Base-by-base conservation (phyloP, 1,140 invertebrate species). In the Drosophila ercepeae region DNA sequence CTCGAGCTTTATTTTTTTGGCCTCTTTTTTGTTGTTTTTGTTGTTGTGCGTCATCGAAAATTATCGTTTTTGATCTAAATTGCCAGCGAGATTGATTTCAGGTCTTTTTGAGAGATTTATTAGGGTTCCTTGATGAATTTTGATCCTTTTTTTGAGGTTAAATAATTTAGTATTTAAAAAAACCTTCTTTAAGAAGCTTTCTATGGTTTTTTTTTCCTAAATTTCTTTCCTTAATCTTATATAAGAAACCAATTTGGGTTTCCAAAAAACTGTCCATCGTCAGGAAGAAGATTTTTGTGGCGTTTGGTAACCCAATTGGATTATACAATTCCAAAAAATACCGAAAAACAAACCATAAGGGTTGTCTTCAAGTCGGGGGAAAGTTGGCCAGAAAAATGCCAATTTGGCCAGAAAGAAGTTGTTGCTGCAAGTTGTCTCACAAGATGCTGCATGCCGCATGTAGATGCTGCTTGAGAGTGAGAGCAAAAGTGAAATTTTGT, bases 11-110 rank as follows among this genome's bases (percentile, higher is more conserved):
- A 27, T n/a, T 36, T 32, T 46, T 53, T 11, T 48, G 18, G 48
- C n/a, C 18, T 23, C 4, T 39, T 27, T 16, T 48, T 49, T 36
- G 7, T 45, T 53, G 25, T 23, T 13, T 64, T 32, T 9, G 14
- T 29, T 4, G n/a, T 25, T 19, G 68, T 67, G 64, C 54, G 59
- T 63, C 71, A 75, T 58, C n/a, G 67, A 61, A 75, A 76, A 45
- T 76, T 76, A 72, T 81, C 77, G 59, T 51, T 27, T 44, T 59
- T 54, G 55, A 76, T 81, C 77, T 81, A 68, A 81, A 72, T 76
- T 71, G 48, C 51, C 46, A 57, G 42, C 54, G 50, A 63, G 69
- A 42, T 68, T 55, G 9, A 29, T 42, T 49, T 53, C 32, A 7
- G 4, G 7, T 9, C 23, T 16, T 42, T 19, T 7, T 3, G 3